A percentile compares a stretch with the other conserved stretches of the same genome.
These are phyloP conservation scores for Platycheirus albimanus DNA, from an alignment of 2,888 invertebrate species.

Conservation along the genomic window DNA sequence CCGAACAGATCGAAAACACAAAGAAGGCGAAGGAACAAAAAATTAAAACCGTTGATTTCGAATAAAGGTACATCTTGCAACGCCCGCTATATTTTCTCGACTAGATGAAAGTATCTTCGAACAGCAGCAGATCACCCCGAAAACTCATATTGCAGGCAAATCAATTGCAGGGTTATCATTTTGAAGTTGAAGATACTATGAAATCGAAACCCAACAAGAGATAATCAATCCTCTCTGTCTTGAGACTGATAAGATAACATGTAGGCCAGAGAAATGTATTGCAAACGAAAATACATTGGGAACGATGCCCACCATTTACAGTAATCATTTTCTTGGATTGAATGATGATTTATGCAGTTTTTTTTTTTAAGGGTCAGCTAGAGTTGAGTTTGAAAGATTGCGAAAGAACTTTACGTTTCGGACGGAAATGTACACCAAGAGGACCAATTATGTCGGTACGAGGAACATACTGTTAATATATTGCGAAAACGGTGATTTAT, in stretches of 20 bases:
- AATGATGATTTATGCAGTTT: constrained; percentile 2
- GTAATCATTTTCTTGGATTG: background rate
- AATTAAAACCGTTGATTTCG: background rate
- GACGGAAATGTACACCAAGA: no score
- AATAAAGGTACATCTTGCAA: background rate
- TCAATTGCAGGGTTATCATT: background rate
- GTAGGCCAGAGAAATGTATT: background rate
- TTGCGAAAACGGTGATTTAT: no score
- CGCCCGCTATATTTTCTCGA: background rate
- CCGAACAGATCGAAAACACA: background rate
- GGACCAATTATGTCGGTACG: no score
- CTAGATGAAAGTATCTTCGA: background rate
- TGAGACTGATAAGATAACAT: constrained; percentile 27
- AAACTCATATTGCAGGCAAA: background rate
- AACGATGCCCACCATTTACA: background rate
- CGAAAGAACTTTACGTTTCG: background rate
- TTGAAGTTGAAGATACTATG: constrained; percentile 4
- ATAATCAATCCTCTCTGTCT: constrained; percentile 1
- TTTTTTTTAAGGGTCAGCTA: constrained; percentile 9
- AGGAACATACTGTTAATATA: no score
- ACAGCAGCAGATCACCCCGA: background rate
- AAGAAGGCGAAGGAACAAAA: background rate
- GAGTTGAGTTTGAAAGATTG: background rate
- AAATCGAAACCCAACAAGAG: constrained; percentile 21
- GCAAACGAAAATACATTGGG: background rate